phyloP scores from a whole-genome alignment of 2,797 vertebrate species.

The Tachyglossus aculeatus region DNA sequence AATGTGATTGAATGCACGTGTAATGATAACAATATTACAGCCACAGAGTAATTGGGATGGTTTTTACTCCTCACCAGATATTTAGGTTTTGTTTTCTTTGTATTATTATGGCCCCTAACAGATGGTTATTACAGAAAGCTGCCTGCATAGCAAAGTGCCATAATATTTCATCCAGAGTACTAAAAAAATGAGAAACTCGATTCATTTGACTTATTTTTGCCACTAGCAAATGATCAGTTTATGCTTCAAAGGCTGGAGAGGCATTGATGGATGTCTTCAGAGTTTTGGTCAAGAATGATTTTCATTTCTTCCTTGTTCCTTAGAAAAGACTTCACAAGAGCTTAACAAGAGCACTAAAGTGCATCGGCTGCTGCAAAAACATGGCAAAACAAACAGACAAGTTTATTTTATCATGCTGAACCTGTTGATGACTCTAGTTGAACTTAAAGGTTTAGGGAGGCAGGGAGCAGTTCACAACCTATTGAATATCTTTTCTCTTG shows the following conservation, averaged over 20 bases:
- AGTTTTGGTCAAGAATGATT: neutral
- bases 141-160: neutral
- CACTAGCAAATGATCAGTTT: neutral
- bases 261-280: neutral
- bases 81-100: neutral
- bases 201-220: slow-evolving; percentile 1
- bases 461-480: slow-evolving; percentile 38
- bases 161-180: slow-evolving; percentile 16
- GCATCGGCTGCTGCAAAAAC: neutral
- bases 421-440: slow-evolving; percentile 1
- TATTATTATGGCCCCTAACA: neutral
- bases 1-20: neutral
- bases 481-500: slow-evolving; percentile 44
- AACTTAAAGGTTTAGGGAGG: no score
- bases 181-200: slow-evolving; percentile 11
- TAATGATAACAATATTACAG: neutral
- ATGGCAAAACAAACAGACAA: no score
- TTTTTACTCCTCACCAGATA: neutral
- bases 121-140: neutral
- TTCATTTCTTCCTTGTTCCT: slow-evolving; percentile 8
- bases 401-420: slow-evolving; percentile 12
- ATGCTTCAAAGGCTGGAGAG: neutral
- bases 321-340: slow-evolving; percentile 26
- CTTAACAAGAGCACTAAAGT: neutral
- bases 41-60: neutral